A percentile compares a stretch with the other conserved stretches of the same genome.
phyloP scores from a whole-genome alignment of 1,140 invertebrate species.

The Battus philenor region DNA sequence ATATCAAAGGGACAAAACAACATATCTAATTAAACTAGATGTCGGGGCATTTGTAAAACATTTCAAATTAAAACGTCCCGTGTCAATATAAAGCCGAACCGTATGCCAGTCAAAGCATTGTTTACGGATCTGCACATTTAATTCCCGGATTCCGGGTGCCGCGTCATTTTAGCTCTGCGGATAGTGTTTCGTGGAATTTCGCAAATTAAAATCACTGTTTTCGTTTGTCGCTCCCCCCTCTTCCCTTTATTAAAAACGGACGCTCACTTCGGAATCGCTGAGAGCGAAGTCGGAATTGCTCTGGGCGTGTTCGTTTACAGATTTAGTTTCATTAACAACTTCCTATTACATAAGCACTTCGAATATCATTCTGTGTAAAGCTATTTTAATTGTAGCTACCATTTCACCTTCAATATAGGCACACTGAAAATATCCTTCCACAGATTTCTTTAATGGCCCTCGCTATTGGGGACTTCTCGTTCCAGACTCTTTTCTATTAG shows the following conservation, averaged over 20 bases:
- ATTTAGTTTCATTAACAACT: too few species aligned
- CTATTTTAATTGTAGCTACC: too few species aligned
- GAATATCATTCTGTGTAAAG: too few species aligned
- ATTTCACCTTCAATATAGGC: too few species aligned
- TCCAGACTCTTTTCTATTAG: too few species aligned
- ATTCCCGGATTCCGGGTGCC: conserved; percentile 20
- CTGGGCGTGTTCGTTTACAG: too few species aligned
- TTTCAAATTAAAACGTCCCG: conserved; percentile 10
- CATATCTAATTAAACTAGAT: conserved; percentile 10
- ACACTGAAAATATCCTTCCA: too few species aligned
- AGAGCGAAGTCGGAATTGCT: too few species aligned
- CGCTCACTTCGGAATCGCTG: conserved; percentile 15
- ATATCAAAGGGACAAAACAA: too few species aligned
- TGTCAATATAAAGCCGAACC: conserved; percentile 12
- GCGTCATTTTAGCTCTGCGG: conserved; percentile 20
- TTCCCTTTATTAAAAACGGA: conserved; percentile 36
- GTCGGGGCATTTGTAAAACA: conserved; percentile 4
- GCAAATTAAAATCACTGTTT: conserved; percentile 40
- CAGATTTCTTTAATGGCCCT: too few species aligned
- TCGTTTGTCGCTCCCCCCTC: conserved; percentile 17
- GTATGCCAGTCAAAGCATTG: conserved; percentile 17
- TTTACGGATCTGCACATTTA: conserved; percentile 23
- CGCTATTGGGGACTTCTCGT: too few species aligned
- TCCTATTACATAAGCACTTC: too few species aligned
- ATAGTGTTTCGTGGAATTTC: conserved; percentile 31